Conservation (phyloP, 2,888 invertebrate species). For the Cheilosia pagana region DNA sequence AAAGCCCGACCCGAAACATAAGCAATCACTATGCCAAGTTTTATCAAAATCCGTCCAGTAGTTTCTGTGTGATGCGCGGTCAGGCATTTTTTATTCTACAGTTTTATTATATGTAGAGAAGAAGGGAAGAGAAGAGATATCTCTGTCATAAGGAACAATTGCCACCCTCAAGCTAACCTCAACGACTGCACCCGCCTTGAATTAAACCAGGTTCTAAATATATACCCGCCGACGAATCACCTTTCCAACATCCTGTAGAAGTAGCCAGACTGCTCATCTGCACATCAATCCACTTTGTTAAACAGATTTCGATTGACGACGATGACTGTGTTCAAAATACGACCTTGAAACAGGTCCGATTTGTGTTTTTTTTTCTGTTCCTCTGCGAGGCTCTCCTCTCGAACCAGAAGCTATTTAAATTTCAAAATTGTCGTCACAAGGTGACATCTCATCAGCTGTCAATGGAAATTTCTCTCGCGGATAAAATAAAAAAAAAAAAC, state of each 20-base stretch:
- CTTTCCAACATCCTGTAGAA: constrained; percentile 20
- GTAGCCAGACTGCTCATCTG: constrained; percentile 9
- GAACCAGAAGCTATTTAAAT: constrained; percentile 21
- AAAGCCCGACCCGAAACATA: too few species aligned
- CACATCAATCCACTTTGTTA: constrained; percentile 17
- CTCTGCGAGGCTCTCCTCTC: background rate
- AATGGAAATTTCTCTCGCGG: constrained; percentile 4
- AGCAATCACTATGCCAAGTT: too few species aligned
- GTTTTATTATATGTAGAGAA: too few species aligned
- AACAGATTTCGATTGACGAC: constrained; percentile 8
- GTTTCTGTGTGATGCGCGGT: too few species aligned
- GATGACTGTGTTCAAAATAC: background rate
- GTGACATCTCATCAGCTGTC: constrained; percentile 48
- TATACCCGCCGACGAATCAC: background rate
- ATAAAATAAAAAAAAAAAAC: background rate
- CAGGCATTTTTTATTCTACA: too few species aligned
- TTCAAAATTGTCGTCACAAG: constrained; percentile 39
- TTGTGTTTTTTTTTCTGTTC: background rate
- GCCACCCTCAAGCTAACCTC: too few species aligned
- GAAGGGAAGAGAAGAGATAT: too few species aligned
- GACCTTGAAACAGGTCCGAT: constrained; percentile 42
- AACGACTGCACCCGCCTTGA: background rate
- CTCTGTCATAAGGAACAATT: too few species aligned
- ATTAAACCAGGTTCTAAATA: background rate
- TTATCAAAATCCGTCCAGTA: too few species aligned